Conservation (phyloP, 2,888 invertebrate genomes). For the Metopia argyrocephala region DNA sequence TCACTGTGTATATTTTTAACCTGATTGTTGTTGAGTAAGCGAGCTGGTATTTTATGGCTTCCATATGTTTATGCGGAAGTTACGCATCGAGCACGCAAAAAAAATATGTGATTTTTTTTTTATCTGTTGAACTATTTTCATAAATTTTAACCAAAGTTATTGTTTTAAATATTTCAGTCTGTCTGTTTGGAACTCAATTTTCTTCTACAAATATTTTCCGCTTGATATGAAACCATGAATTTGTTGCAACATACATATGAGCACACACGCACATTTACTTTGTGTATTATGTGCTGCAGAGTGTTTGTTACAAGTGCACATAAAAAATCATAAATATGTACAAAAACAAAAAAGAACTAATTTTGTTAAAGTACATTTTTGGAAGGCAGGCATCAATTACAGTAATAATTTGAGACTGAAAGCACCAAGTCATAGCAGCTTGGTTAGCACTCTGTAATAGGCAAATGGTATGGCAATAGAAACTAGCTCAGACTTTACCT, state of each 20-base stretch:
- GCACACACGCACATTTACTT: too few species aligned
- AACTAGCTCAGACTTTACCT: too few species aligned
- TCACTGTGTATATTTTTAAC: slow-evolving; percentile 62
- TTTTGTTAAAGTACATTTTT: background rate
- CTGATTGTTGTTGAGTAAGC: slow-evolving; percentile 50
- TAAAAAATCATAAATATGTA: background rate
- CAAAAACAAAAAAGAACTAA: background rate
- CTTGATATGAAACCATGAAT: background rate
- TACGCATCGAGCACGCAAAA: slow-evolving; percentile 37
- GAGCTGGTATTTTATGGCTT: slow-evolving; percentile 64
- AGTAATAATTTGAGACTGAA: background rate
- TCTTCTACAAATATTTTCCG: background rate
- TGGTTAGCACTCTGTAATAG: too few species aligned
- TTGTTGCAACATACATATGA: background rate
- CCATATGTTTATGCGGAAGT: slow-evolving; percentile 65
- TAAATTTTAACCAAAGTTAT: background rate
- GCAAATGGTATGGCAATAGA: too few species aligned
- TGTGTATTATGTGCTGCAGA: background rate
- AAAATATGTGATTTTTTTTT: background rate
- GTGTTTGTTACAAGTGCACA: background rate
- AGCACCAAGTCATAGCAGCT: background rate
- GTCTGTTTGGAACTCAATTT: background rate
- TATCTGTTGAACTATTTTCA: too few species aligned
- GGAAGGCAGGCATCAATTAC: background rate
- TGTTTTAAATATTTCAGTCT: background rate